Conservation (phyloP, 2,113 vertebrate species). For the Bubalus kerabau region DNA sequence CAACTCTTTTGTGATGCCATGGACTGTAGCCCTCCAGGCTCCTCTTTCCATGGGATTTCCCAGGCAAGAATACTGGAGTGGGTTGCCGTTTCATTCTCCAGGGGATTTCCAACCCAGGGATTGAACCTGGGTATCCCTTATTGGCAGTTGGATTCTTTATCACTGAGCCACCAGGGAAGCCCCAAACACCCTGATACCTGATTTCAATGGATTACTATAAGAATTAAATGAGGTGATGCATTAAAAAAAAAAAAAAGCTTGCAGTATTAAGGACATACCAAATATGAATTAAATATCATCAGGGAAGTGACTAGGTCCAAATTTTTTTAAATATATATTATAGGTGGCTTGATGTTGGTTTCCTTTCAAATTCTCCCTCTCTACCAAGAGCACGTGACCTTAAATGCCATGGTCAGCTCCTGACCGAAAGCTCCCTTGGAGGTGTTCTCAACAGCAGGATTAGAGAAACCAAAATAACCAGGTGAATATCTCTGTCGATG, state of each 20-base stretch:
- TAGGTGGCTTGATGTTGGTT: neutral
- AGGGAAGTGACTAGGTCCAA: neutral
- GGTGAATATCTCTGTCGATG: neutral
- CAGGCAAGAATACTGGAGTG: neutral
- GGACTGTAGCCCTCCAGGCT: neutral
- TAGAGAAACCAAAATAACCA: constrained; percentile 6
- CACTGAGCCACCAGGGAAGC: neutral
- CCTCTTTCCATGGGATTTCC: neutral
- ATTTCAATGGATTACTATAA: neutral
- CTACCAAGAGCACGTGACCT: neutral
- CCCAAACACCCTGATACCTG: neutral
- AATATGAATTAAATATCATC: neutral
- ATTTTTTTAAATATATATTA: neutral
- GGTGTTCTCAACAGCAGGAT: neutral
- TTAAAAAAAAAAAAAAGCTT: neutral
- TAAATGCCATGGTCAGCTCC: neutral
- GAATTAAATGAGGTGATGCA: neutral
- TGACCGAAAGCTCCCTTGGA: neutral
- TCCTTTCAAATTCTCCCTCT: neutral
- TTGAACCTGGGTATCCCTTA: neutral
- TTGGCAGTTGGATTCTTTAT: neutral
- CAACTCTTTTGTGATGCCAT: neutral
- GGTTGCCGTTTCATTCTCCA: neutral
- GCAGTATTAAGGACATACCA: neutral
- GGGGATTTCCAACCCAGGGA: neutral